Evolutionary conservation across 2,888 invertebrate species (phyloP).

Genomic region (Mythimna ferrago): DNA sequence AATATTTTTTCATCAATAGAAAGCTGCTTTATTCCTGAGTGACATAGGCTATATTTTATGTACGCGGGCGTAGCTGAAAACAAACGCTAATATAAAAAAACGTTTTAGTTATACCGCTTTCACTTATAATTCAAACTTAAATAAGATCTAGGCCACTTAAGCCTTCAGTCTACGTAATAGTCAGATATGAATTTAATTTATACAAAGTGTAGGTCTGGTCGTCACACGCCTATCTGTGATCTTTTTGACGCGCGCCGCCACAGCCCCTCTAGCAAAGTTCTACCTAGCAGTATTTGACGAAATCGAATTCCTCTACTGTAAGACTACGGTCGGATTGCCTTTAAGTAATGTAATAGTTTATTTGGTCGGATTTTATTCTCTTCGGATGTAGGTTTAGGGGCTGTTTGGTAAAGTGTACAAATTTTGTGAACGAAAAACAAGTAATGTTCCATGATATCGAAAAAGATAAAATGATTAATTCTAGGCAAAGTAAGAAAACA

Average conservation of each 20-base stretch:
- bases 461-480: too few species aligned
- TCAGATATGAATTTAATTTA: slow-evolving; percentile 26
- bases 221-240: slow-evolving; percentile 37
- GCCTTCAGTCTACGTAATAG: not conserved
- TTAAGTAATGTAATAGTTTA: slow-evolving; percentile 21
- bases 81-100: too few species aligned
- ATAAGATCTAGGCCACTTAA: not conserved
- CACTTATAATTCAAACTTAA: not conserved
- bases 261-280: slow-evolving; percentile 12
- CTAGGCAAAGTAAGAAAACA: too few species aligned
- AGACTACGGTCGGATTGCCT: not conserved
- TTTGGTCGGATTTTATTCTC: slow-evolving; percentile 9
- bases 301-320: slow-evolving; percentile 15
- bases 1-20: too few species aligned
- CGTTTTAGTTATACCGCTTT: not conserved
- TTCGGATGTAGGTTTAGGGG: not conserved
- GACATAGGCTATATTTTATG: too few species aligned
- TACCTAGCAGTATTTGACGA: slow-evolving; percentile 18
- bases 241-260: slow-evolving; percentile 28
- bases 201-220: slow-evolving; percentile 18
- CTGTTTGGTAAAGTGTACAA: not conserved
- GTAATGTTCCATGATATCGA: too few species aligned
- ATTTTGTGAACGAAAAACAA: not conserved
- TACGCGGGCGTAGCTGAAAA: too few species aligned
- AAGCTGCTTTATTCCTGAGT: too few species aligned